phyloP scores from a whole-genome alignment of 2,797 vertebrate genomes.

The Trichosurus vulpecula region DNA sequence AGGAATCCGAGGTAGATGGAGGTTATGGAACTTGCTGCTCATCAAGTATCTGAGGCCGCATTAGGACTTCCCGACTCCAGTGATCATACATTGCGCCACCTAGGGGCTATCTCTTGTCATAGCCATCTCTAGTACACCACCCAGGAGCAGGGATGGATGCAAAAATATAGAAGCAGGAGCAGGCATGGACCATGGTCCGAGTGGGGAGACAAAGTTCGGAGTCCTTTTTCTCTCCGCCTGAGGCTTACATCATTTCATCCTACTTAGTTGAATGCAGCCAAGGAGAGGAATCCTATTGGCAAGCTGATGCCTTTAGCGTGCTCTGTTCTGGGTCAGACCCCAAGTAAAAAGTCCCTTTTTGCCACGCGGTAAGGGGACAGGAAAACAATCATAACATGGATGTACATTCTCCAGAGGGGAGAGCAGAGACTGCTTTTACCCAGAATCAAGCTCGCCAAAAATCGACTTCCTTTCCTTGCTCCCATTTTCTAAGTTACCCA shows the following conservation, averaged over 20 bases:
- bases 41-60: background rate
- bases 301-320: background rate
- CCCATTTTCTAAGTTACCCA: conserved; percentile 69
- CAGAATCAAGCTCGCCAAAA: too few species aligned
- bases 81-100: background rate
- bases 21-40: background rate
- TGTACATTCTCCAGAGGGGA: too few species aligned
- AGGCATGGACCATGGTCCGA: background rate
- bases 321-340: background rate
- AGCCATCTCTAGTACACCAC: background rate
- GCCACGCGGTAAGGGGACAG: too few species aligned
- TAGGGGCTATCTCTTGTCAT: background rate
- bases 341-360: background rate
- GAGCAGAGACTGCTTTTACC: too few species aligned
- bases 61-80: background rate
- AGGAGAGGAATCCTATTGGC: background rate
- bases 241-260: background rate
- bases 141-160: background rate
- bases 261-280: background rate
- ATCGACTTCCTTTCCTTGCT: background rate
- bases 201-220: background rate
- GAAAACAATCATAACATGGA: background rate
- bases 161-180: background rate
- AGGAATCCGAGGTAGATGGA: background rate
- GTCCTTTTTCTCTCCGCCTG: background rate